phyloP scores from a whole-genome alignment of 2,113 vertebrate species.

The Greenwoodochromis staneri region DNA sequence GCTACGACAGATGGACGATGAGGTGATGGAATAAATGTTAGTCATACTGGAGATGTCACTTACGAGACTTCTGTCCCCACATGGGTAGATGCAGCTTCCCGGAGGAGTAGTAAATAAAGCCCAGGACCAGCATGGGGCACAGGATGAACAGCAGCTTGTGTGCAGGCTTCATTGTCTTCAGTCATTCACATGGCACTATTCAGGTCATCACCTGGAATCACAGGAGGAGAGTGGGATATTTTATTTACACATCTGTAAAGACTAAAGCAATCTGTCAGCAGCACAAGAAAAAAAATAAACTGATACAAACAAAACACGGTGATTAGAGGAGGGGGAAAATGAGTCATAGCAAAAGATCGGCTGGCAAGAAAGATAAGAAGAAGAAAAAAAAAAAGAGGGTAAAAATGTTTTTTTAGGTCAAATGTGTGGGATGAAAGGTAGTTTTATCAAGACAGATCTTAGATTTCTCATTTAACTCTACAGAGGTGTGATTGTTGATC shows the following conservation, averaged over 20 bases:
- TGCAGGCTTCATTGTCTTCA: constrained; percentile 87
- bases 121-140: constrained; percentile 91
- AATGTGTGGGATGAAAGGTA: background rate
- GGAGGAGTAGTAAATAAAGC: constrained; percentile 93
- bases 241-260: background rate
- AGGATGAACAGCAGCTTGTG: constrained; percentile 93
- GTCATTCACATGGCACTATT: constrained; percentile 83
- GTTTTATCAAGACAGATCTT: background rate
- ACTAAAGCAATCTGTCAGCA: background rate
- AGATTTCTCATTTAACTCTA: background rate
- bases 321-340: background rate
- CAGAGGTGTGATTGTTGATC: background rate
- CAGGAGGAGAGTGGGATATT: background rate
- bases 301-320: background rate
- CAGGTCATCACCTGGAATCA: constrained; percentile 77
- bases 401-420: background rate
- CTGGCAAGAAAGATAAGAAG: background rate
- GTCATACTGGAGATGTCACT: constrained; percentile 65
- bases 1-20: background rate
- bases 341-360: background rate
- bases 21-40: background rate
- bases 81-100: constrained; percentile 87
- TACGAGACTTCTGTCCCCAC: constrained; percentile 90
- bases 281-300: background rate
- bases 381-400: background rate